Evolutionary conservation across 2,113 vertebrate species (phyloP), one percentile per base, ranked within the genome.

Genomic region (Trinectes maculatus): DNA sequence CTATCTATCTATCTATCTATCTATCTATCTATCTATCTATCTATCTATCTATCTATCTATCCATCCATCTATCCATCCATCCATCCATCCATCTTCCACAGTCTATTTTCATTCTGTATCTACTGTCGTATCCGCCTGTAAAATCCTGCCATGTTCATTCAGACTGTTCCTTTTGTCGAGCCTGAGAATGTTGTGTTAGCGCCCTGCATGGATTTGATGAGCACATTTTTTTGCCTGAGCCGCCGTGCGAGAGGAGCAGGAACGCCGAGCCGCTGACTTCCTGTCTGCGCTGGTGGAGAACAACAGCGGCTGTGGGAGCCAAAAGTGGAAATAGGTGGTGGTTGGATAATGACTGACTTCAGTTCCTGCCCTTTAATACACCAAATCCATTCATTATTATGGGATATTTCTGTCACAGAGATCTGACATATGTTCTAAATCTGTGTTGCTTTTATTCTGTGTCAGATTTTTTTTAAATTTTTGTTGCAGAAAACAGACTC

Each of bases 141-240:
- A 56, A 43, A 25, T 57, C 18, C 18, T 18, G 39, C 22, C 18
- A 1, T 37, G 9, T 2, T 21, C 40, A 43, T 26, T 43, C 49
- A 44, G 33, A 53, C 48, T 29, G 13, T 36, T 40, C 1, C n/a
- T 51, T 54, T 29, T 75, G 56, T 31, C n/a, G 12, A 37, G 61
- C 42, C 60, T 74, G 78, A 39, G 73, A 68, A 64, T 77, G 85
- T 85, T 84, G 75, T 82, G 79, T 80, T 16, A 79, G 8, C 33
- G 5, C 43, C 54, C 51, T 1, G 0, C 44, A 24, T 29, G 54
- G 58, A 78, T 68, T 78, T 44, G 58, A 79, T 67, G 55, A 22
- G 65, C 51, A 44, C 65, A 60, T 72, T 68, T 52, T n/a, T 47
- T 65, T 59, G 8, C 57, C 64, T 82, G 60, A 78, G 79, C 76